Base-by-base conservation (phyloP, 2,888 invertebrate species). In the Magallana nippona region DNA sequence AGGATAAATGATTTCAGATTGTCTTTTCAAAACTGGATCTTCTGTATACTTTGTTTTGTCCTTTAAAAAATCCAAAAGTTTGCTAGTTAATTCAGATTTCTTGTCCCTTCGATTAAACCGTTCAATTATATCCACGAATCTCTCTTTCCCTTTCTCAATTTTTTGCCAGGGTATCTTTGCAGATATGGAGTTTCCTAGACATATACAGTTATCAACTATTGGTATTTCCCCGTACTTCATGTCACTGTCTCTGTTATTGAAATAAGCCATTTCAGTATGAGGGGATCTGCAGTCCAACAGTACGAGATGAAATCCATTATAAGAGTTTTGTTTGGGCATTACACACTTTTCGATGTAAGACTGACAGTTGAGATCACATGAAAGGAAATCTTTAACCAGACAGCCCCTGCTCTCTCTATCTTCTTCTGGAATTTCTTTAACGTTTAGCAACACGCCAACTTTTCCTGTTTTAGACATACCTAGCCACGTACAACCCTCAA, bases 401-500 rank as follows among this genome's bases (percentile, higher is more conserved):
- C 19, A 19, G 44, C 44, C 44, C 44, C 62, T 81, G 10, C 81
- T 32, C 55, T 62, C 15, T 81, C 17, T 81, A 62, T 81, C 13
- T 15, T 10, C 17, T 13, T 44, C 60, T 10, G 58, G 27, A 17
- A 78, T 32, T 2, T 62, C 81, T 17, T 44, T 32, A 44, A 81
- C 44, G 62, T 81, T 81, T 10, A 81, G 44, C 60, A 81, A 32
- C 8, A 62, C 62, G 2, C 81, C 81, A 55, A 81, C 19, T 55
- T 44, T 81, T 32, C 81, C 81, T 10, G 15, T 44, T 62, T 81
- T 81, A 44, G 60, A 81, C 11, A 62, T 44, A n/a, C 62, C 81
- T 8, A 81, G 44, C 81, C 81, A 81, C 13, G 81, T 81, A 15
- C 81, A 44, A 2, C 32, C 55, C 17, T 44, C 62, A 10, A 13